These are phyloP conservation scores for Megaleporinus macrocephalus DNA, from an alignment of 2,113 vertebrate species.

Conservation along the genomic window DNA sequence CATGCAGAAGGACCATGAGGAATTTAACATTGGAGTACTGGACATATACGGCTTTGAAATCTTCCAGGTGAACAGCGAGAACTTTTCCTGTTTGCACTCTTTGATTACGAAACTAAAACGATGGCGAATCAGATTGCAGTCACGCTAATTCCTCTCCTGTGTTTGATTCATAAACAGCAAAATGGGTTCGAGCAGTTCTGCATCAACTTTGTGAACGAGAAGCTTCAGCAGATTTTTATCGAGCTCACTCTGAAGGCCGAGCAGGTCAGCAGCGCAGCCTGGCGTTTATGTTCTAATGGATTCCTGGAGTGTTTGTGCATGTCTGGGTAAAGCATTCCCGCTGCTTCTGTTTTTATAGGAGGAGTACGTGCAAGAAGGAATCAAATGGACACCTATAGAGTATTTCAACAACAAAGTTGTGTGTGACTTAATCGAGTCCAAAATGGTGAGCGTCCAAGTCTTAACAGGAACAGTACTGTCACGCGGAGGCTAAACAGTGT, in stretches of 20 bases:
- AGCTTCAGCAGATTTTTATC: constrained; percentile 86
- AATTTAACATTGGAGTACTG: constrained; percentile 82
- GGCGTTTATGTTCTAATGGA: neutral
- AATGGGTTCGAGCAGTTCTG: constrained; percentile 86
- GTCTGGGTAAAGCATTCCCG: neutral
- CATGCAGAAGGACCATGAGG: constrained; percentile 81
- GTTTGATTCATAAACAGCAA: constrained; percentile 64
- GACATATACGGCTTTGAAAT: constrained; percentile 88
- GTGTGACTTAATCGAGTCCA: constrained; percentile 86
- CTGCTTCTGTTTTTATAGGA: constrained; percentile 68
- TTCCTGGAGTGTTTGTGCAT: neutral
- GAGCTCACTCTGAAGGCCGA: constrained; percentile 85
- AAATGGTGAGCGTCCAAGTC: constrained; percentile 75
- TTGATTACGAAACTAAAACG: neutral
- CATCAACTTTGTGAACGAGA: constrained; percentile 87
- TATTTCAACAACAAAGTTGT: constrained; percentile 88
- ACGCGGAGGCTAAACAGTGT: too few relatives aligned
- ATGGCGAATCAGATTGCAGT: neutral
- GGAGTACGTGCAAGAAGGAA: constrained; percentile 85
- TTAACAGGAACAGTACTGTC: too few relatives aligned
- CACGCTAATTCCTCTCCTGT: neutral
- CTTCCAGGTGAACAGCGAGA: constrained; percentile 75
- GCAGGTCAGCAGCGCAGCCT: constrained; percentile 70
- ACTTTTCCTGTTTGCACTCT: neutral
- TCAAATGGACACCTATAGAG: constrained; percentile 82